These are phyloP conservation scores for Gobiocypris rarus DNA, from an alignment of 2,113 vertebrate species.

Conservation along the genomic window DNA sequence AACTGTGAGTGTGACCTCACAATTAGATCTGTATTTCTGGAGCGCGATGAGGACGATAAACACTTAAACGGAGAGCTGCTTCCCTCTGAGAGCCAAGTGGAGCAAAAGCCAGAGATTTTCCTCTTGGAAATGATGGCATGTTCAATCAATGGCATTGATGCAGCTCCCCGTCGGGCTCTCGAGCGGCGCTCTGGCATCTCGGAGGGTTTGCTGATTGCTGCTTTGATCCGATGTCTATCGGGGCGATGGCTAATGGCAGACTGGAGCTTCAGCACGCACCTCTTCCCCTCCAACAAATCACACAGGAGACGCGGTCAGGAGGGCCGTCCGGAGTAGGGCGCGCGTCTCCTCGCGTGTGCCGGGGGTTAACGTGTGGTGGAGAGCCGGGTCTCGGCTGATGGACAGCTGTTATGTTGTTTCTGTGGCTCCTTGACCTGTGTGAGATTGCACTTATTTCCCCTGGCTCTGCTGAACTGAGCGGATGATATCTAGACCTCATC, in stretches of 20 bases:
- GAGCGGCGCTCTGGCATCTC: constrained; percentile 60
- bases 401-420: constrained; percentile 75
- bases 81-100: not conserved
- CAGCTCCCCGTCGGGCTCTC: constrained; percentile 56
- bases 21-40: constrained; percentile 36
- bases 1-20: not conserved
- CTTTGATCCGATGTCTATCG: constrained; percentile 67
- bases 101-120: constrained; percentile 24
- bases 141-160: constrained; percentile 75
- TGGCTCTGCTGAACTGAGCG: constrained; percentile 64
- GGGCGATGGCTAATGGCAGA: constrained; percentile 61
- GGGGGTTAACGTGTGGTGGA: constrained; percentile 69
- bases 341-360: constrained; percentile 44
- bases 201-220: constrained; percentile 67
- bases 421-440: constrained; percentile 74
- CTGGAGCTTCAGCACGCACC: constrained; percentile 19
- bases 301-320: not conserved
- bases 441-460: constrained; percentile 81
- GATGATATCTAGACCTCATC: constrained; percentile 66
- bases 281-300: constrained; percentile 9
- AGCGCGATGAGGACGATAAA: constrained; percentile 8
- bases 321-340: not conserved
- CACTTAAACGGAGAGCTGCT: constrained; percentile 30
- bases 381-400: constrained; percentile 64
- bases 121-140: constrained; percentile 56